Base-by-base conservation (phyloP, 64 coral and sea anemone genomes). In the Acropora tenuis region DNA sequence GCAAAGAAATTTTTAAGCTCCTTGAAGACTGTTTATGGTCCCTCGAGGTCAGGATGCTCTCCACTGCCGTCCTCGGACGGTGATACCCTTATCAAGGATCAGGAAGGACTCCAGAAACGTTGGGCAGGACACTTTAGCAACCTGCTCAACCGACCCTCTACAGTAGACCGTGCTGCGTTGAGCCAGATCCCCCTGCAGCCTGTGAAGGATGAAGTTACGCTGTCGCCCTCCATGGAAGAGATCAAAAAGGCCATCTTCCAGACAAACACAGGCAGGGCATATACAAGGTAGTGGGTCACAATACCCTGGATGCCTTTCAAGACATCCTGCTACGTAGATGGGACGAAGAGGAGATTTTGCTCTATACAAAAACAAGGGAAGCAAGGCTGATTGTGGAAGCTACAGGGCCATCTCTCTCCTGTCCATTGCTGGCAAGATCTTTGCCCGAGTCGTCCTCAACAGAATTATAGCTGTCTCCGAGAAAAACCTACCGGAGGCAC, bases 291-390 rank as follows among this genome's bases (percentile, higher is more conserved):
- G 78, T 43, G 40, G 80, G 77, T 47, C 69, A 49, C 41, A 76
- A 88, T 1, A 78, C 77, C 13, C 63, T 88, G 43, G 76, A 93
- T 6, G 76, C 77, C 7, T 93, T 93, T 78, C 75, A 88, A 50
- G 50, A 74, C 73, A 11, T 93, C 18, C 48, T 86, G 73, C 40
- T 47, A 11, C 74, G 84, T 76, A 93, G 80, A 9, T 93, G 91
- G 83, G 50, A 53, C 5, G 50, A 53, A 8, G 50, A 53, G 50
- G 8, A 53, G 50, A 53, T 53, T 0, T 53, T 8, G 4, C 50
- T 6, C 83, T 93, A 6, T 93, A 73, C 91, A 87, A 93, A 57
- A 93, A 93, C 59, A 93, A 87, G 50, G 91, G 60, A 47, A 87
- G 67, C 55, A 79, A 63, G 15, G 40, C 74, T 20, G 86, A 89